A percentile compares a stretch with the other conserved stretches of the same genome.
These are phyloP conservation scores for Bufo bufo DNA, from an alignment of 2,113 vertebrate species.

Conservation along the genomic window DNA sequence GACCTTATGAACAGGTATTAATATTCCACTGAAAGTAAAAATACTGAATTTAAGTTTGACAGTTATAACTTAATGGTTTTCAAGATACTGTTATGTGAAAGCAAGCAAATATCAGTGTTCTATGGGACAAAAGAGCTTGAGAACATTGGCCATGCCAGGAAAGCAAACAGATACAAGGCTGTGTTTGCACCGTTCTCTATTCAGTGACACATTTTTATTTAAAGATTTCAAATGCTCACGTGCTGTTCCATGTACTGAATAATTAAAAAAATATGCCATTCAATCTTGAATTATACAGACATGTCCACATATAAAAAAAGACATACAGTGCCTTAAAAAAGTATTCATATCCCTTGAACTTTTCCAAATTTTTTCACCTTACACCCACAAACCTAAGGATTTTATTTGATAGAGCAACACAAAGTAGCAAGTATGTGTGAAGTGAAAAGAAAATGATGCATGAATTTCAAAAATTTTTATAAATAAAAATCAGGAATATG, in stretches of 20 bases:
- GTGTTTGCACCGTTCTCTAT: not conserved
- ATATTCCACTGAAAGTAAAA: not conserved
- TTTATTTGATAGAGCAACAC: too few species aligned
- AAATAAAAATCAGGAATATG: too few species aligned
- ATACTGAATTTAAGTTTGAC: not conserved
- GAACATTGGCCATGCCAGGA: slow-evolving; percentile 10
- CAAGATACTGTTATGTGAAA: slow-evolving; percentile 17
- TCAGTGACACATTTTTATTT: slow-evolving; percentile 20
- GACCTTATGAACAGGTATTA: too few species aligned
- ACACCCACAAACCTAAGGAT: too few species aligned
- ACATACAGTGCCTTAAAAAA: not conserved
- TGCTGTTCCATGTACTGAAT: not conserved
- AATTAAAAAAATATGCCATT: not conserved
- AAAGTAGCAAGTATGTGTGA: too few species aligned
- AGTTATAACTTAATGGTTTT: slow-evolving; percentile 16
- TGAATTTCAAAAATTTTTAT: too few species aligned
- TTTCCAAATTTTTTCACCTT: too few species aligned
- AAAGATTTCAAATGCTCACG: not conserved
- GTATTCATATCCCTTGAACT: too few species aligned
- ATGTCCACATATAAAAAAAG: not conserved
- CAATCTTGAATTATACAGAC: not conserved
- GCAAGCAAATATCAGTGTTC: slow-evolving; percentile 32
- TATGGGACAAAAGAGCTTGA: not conserved
- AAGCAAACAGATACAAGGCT: not conserved
- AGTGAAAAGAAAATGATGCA: too few species aligned